Evolutionary conservation across 1,140 invertebrate genomes (phyloP), one percentile per base, ranked within the genome.

Genomic region (Eufriesea mexicana): DNA sequence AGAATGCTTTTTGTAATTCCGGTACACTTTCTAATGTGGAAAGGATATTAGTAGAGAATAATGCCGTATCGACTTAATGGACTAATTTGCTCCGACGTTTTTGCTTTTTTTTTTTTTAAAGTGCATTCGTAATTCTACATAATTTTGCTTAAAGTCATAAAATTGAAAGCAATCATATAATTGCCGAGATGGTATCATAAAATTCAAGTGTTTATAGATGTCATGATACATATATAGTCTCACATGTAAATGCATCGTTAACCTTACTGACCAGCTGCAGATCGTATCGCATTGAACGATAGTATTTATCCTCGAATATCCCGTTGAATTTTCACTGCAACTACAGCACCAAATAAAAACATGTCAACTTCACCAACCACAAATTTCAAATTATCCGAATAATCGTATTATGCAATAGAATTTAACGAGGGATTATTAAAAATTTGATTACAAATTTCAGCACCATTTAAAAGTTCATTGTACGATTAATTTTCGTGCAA

Each of bases 191-290:
- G 2, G n/a, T 18, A 7, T n/a, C 7, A 25, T 25, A 16, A 51
- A 71, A 71, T 54, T 28, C 18, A 54, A 0, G 0, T 35, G 6
- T 9, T 28, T 10, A 23, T 25, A 68, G 6, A 25, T 14, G 47
- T 16, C 23, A n/a, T 68, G 35, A n/a, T 16, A 68, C 16, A 68
- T n/a, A 28, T 45, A 45, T 14, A 47, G 20, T n/a, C 23, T 67
- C 20, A n/a, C 42, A 45, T 25, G 12, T 57, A 51, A 67, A 25
- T 18, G 8, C 35, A 78, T 78, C 51, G 51, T 78, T 78, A 68
- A 47, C 42, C 23, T 55, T 16, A 55, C 49, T 67, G 49, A 51
- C 28, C 62, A 61, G 42, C n/a, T 47, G 61, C 47, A 62, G 73
- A 62, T 62, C 28, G 72, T 10, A 28, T 28, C 73, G 18, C 20